phyloP scores from a whole-genome alignment of 2,113 vertebrate species.

The Spizaetus ornatus region DNA sequence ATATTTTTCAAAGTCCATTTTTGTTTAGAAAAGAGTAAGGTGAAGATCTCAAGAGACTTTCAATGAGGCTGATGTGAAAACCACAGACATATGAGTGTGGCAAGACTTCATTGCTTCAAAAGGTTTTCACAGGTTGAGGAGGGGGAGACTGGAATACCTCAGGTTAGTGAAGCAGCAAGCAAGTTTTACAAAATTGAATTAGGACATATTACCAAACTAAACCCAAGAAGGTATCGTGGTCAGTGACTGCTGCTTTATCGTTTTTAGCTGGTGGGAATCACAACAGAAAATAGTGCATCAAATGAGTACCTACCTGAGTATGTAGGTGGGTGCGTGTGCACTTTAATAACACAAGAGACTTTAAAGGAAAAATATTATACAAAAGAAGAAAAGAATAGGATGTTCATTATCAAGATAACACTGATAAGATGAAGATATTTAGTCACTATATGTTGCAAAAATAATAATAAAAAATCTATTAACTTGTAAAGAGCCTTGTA shows the following conservation, averaged over 20 bases:
- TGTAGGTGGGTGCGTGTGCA: fast-evolving
- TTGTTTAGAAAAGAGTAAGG: background rate
- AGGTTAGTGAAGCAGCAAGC: background rate
- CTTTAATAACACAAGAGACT: background rate
- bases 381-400: background rate
- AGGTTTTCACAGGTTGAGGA: background rate
- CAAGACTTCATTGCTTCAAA: background rate
- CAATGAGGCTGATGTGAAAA: background rate
- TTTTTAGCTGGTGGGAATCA: background rate
- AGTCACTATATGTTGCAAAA: background rate
- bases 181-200: background rate
- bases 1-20: background rate
- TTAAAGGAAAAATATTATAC: background rate
- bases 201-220: background rate
- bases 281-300: background rate
- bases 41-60: background rate
- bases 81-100: background rate
- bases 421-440: background rate
- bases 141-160: background rate
- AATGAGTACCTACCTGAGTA: background rate
- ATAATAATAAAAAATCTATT: background rate
- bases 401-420: background rate
- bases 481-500: background rate
- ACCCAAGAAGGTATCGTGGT: background rate
- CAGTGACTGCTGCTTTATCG: background rate